A percentile compares a stretch with the other conserved stretches of the same genome.
Evolutionary conservation across 2,888 invertebrate species (phyloP).

Genomic region (Salpingus planirostris): DNA sequence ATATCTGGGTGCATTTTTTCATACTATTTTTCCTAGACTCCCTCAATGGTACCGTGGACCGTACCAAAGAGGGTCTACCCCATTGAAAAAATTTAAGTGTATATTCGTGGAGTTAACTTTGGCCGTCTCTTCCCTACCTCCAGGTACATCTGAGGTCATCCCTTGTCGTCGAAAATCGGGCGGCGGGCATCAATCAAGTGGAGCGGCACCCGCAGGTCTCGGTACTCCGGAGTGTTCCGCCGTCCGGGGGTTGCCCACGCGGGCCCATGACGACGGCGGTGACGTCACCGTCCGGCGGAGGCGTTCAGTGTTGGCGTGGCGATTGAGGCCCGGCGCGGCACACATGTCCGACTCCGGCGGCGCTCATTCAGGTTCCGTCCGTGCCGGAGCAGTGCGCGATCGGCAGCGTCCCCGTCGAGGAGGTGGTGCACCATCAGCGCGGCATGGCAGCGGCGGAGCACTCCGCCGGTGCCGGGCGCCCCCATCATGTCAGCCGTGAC

Average conservation of each 20-base stretch:
- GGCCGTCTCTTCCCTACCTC: no score
- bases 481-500: constrained; percentile 49
- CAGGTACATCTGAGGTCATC: no score
- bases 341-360: constrained; percentile 10
- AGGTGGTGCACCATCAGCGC: constrained; percentile 44
- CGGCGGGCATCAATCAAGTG: not conserved
- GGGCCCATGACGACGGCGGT: constrained; percentile 34
- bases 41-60: no score
- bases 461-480: constrained; percentile 52
- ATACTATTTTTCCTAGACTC: no score
- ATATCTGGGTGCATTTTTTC: no score
- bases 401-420: constrained; percentile 43
- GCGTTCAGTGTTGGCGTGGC: constrained; percentile 23
- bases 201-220: constrained; percentile 7
- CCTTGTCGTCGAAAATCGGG: no score
- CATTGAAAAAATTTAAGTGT: no score
- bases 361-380: constrained; percentile 26
- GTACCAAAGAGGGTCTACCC: no score
- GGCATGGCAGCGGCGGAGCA: constrained; percentile 42
- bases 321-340: constrained; percentile 39
- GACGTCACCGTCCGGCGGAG: constrained; percentile 34
- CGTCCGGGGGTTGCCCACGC: constrained; percentile 9
- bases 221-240: constrained; percentile 4
- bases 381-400: constrained; percentile 28
- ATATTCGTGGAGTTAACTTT: no score